Percentiles rank a stretch among this genome's conserved stretches.
Evolutionary conservation across 2,888 invertebrate species (phyloP).

Genomic region (Aplocera efformata): DNA sequence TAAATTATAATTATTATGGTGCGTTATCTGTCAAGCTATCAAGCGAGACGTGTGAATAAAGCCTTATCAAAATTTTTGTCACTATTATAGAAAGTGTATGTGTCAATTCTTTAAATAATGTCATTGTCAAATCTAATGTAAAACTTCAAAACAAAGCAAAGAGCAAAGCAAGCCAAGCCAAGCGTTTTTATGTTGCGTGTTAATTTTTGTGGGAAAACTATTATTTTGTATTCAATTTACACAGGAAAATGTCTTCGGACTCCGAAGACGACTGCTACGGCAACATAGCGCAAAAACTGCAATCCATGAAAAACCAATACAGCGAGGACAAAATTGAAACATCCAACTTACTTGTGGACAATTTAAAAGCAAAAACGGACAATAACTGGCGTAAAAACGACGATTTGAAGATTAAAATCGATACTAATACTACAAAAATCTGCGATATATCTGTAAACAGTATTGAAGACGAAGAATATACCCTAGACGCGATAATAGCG

Average conservation of each 20-base stretch:
- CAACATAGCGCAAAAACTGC: conserved; percentile 53
- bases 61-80: no score
- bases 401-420: background rate
- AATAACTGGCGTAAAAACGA: conserved; percentile 20
- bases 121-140: no score
- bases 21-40: no score
- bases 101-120: no score
- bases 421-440: conserved; percentile 4
- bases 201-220: no score
- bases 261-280: conserved; percentile 70
- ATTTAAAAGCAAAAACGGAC: conserved; percentile 23
- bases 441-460: conserved; percentile 10
- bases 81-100: no score
- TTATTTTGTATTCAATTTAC: no score
- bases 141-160: no score
- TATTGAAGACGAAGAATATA: conserved; percentile 30
- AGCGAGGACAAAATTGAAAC: conserved; percentile 38
- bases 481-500: conserved; percentile 39
- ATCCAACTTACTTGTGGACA: conserved; percentile 32
- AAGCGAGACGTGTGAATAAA: no score
- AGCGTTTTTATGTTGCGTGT: no score
- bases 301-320: conserved; percentile 46
- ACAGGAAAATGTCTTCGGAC: conserved; percentile 58
- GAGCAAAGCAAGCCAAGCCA: no score
- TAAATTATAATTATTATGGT: no score